Conservation (phyloP, 2,113 vertebrate genomes). For the Psephotus haematonotus region DNA sequence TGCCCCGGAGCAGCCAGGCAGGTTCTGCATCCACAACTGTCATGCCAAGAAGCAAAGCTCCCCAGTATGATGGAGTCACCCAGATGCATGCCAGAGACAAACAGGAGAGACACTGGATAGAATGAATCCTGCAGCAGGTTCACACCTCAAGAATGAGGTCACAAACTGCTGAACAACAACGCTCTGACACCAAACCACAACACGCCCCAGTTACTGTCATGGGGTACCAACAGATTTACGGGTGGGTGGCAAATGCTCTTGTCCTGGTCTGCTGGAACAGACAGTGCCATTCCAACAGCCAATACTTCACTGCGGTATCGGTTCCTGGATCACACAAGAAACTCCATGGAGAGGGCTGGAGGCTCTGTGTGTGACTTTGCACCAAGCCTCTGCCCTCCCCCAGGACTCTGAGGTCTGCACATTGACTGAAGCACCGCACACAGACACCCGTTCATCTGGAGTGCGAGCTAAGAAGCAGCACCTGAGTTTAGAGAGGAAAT, state of each 20-base stretch:
- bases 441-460: neutral
- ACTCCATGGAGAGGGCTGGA: neutral
- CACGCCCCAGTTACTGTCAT: neutral
- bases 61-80: rapidly evolving
- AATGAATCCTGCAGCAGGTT: neutral
- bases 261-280: neutral
- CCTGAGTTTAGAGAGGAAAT: neutral
- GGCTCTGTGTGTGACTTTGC: neutral
- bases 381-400: neutral
- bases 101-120: neutral
- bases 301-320: neutral
- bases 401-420: neutral
- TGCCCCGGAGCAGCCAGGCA: neutral
- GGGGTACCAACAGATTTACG: constrained; percentile 1
- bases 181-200: neutral
- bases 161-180: neutral
- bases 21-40: neutral
- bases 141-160: neutral
- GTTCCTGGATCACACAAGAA: neutral
- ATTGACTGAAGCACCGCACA: neutral
- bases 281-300: neutral
- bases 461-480: neutral
- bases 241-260: neutral
- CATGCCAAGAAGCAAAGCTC: neutral
- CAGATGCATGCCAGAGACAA: rapidly evolving